A percentile compares a stretch with the other conserved stretches of the same genome.
phyloP scores from a whole-genome alignment of 2,797 vertebrate species.

The Ctenochaetus hawaiiensis region DNA sequence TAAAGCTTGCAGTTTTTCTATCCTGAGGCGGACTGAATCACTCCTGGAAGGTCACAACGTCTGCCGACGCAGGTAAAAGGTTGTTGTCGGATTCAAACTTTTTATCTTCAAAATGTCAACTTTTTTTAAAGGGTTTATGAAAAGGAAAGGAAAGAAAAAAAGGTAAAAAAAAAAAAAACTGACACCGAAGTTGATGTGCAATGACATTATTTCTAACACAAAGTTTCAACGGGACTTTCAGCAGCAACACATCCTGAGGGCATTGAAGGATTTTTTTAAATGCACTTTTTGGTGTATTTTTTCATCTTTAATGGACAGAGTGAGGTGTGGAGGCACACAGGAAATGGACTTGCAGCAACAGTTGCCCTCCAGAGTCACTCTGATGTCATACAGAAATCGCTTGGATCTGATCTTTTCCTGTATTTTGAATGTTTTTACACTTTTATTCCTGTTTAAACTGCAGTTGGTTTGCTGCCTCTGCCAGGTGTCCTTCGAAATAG shows the following conservation, averaged over 20 bases:
- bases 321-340: too few species aligned
- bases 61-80: conserved; percentile 13
- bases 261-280: background rate
- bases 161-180: conserved; percentile 4
- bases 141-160: background rate
- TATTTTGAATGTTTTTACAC: background rate
- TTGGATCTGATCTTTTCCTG: too few species aligned
- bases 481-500: too few species aligned
- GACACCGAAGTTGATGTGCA: background rate
- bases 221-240: background rate
- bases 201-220: conserved; percentile 4
- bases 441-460: too few species aligned
- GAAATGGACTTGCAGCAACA: too few species aligned
- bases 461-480: too few species aligned
- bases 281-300: too few species aligned
- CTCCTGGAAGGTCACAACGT: conserved; percentile 23
- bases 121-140: conserved; percentile 6
- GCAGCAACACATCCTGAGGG: background rate
- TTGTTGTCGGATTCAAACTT: conserved; percentile 14
- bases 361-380: too few species aligned
- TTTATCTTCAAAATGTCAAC: conserved; percentile 24
- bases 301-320: too few species aligned
- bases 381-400: too few species aligned
- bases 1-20: conserved; percentile 14
- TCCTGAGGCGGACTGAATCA: conserved; percentile 17